Percentiles rank a stretch among this genome's conserved stretches.
phyloP scores from a whole-genome alignment of 2,888 invertebrate genomes.

The Phortica magna region DNA sequence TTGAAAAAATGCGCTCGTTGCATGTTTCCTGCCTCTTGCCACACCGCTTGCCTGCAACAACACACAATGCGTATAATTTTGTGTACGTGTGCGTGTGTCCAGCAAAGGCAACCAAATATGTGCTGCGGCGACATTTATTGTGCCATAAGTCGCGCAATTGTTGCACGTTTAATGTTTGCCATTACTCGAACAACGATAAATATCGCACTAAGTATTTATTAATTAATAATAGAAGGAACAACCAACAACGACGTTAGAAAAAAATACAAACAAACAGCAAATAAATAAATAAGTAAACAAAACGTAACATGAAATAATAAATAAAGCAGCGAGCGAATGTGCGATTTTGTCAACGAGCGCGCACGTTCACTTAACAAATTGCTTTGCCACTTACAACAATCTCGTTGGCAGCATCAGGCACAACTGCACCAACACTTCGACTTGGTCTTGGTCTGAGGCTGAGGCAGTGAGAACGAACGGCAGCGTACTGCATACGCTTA shows the following conservation, averaged over 20 bases:
- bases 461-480: neutral
- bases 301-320: neutral
- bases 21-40: neutral
- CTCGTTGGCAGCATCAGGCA: constrained; percentile 27
- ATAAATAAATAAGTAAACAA: neutral
- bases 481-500: constrained; percentile 59
- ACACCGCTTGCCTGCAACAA: no score
- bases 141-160: constrained; percentile 19
- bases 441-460: no score
- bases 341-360: constrained; percentile 36
- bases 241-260: neutral
- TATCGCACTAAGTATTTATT: constrained; percentile 30
- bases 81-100: constrained; percentile 2
- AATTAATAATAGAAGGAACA: constrained; percentile 24
- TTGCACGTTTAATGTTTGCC: constrained; percentile 25
- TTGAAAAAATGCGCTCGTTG: constrained; percentile 7
- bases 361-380: constrained; percentile 69
- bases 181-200: constrained; percentile 7
- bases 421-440: neutral
- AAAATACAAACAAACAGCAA: constrained; percentile 6
- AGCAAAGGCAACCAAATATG: constrained; percentile 7
- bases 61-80: neutral
- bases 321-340: neutral
- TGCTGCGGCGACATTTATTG: neutral
- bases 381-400: constrained; percentile 69